These are phyloP conservation scores for Pristionchus maxplancki DNA, from an alignment of 2,888 invertebrate species.

Conservation along the genomic window DNA sequence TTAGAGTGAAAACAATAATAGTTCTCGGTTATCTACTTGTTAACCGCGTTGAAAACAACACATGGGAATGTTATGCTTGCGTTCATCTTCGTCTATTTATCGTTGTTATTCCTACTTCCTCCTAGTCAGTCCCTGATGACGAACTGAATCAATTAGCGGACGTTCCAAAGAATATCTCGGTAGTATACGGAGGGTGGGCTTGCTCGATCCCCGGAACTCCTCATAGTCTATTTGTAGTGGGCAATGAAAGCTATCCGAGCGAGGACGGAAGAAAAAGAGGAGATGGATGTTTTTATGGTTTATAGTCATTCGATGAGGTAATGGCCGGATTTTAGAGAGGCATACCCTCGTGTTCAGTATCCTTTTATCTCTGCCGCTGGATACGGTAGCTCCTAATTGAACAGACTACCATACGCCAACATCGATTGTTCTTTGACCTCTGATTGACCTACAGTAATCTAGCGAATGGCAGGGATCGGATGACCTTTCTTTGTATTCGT, in stretches of 20 bases:
- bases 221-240: slow-evolving; percentile 22
- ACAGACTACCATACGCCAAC: not conserved
- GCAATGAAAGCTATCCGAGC: slow-evolving; percentile 22
- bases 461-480: not conserved
- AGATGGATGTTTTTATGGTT: slow-evolving; percentile 47
- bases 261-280: not conserved
- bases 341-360: not conserved
- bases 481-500: slow-evolving; percentile 6
- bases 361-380: slow-evolving; percentile 38
- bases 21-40: not conserved
- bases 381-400: not conserved
- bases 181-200: too few species aligned
- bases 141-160: too few species aligned
- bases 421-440: not conserved
- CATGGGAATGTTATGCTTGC: too few species aligned
- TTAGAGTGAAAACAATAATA: too few species aligned
- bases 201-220: not conserved
- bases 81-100: too few species aligned
- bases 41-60: too few species aligned
- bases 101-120: too few species aligned
- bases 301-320: slow-evolving; percentile 44
- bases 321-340: slow-evolving; percentile 22
- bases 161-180: too few species aligned
- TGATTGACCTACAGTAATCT: slow-evolving; percentile 1
- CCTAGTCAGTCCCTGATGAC: too few species aligned